Conservation (phyloP, 2,113 vertebrate genomes). For the Leptodactylus fuscus region DNA sequence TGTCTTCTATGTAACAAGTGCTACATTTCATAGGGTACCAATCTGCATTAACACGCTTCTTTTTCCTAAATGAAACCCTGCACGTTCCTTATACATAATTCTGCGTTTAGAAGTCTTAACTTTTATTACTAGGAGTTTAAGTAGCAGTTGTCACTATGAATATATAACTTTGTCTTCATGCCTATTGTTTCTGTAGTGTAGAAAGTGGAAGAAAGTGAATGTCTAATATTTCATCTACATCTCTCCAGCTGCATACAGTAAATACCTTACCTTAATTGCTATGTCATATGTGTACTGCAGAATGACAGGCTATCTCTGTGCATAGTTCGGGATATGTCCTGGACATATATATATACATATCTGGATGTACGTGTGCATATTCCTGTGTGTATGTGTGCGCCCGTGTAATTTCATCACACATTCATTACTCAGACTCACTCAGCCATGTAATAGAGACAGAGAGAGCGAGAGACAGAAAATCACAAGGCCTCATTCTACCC, state of each 20-base stretch:
- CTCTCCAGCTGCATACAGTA: not conserved
- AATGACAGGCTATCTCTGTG: conserved; percentile 6
- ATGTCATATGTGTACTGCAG: not conserved
- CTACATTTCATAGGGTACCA: not conserved
- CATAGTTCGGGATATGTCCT: not conserved
- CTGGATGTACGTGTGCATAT: conserved; percentile 48
- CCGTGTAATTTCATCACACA: conserved; percentile 61
- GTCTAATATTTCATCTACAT: not conserved
- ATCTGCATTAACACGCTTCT: not conserved
- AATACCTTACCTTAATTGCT: conserved; percentile 5
- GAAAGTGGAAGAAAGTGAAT: not conserved
- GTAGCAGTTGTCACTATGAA: not conserved
- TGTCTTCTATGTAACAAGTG: not conserved
- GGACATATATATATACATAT: conserved; percentile 31
- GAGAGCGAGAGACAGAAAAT: conserved; percentile 61
- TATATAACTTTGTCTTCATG: conserved; percentile 18
- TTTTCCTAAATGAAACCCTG: not conserved
- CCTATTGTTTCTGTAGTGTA: conserved; percentile 1
- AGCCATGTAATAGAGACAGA: conserved; percentile 61
- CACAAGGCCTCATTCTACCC: conserved; percentile 61
- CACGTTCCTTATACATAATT: not conserved
- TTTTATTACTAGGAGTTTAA: not conserved
- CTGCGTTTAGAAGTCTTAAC: not conserved
- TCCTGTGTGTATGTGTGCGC: conserved; percentile 54
- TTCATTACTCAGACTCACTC: conserved; percentile 61